Evolutionary conservation across 2,888 invertebrate species (phyloP), one percentile per base, ranked within the genome.

Genomic region (Lamellibrachia satsuma): DNA sequence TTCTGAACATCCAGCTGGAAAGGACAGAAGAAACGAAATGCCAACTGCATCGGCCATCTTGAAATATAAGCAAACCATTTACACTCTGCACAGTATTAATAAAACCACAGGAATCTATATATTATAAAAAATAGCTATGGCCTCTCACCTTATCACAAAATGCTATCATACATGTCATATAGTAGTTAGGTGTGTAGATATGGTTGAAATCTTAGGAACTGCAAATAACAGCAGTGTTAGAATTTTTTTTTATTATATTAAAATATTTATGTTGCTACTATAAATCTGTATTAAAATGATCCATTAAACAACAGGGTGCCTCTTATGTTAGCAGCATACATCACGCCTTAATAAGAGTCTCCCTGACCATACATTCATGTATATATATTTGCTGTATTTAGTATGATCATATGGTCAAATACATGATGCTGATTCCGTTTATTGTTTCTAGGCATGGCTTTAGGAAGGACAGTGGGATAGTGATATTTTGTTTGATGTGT

Each of bases 1-100:
- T 98, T 98, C 3, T 97, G 97, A 0, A 99, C 98, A 93, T 98
- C 98, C 92, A 99, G 95, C 97, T 97, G 93, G 75, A 75, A 75
- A 75, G 75, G n/a, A 92, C 52, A 91, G 15, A 52, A 60, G 22
- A 27, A 15, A 11, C 39, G 0, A 8, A 90, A n/a, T 22, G 7
- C 27, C 52, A 22, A 52, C 60, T 39, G 39, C 39, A 39, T 39
- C 39, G 8, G 15, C 90, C 8, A 15, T 92, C 55, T 55, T 55
- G 55, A 55, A 55, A 55, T 55, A 55, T 55, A 1, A 55, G 55
- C 55, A 55, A 9, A 9, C 55, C 1, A 55, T 55, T 9, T 39
- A 39, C 39, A 39, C 39, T 39, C 39, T 39, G 39, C 39, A 39
- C 0, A 2, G 55, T 55, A 55, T 55, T 9, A 55, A 55, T 55